These are phyloP conservation scores for Tachina lurida DNA, from an alignment of 2,888 invertebrate species.

Conservation along the genomic window DNA sequence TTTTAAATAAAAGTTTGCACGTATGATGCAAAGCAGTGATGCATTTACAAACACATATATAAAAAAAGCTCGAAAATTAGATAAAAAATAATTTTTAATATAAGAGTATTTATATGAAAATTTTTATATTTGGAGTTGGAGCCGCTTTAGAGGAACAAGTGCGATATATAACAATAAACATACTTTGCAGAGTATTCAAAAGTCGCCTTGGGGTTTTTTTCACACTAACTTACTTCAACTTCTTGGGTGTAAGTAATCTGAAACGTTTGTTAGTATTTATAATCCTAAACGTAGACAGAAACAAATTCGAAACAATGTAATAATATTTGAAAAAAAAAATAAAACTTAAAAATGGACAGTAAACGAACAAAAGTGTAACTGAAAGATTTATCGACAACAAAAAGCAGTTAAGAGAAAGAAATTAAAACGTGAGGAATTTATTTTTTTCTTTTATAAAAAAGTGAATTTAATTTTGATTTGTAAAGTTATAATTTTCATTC, in stretches of 20 bases:
- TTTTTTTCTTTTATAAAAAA: no score
- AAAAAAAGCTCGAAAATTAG: no score
- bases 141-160: neutral
- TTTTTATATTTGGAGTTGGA: neutral
- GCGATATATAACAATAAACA: no score
- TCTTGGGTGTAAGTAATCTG: conserved; percentile 25
- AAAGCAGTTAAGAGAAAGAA: no score
- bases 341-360: neutral
- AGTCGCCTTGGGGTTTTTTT: neutral
- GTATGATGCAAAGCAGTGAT: no score
- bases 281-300: conserved; percentile 54
- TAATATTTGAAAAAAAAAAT: neutral
- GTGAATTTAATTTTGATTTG: no score
- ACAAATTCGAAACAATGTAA: conserved; percentile 23
- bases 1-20: no score
- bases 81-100: no score
- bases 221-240: neutral
- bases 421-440: no score
- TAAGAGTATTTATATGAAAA: no score
- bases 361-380: neutral
- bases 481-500: no score
- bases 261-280: conserved; percentile 40
- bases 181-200: neutral
- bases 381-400: neutral
- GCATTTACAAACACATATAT: no score